These are phyloP conservation scores for Drosophila colorata DNA, from an alignment of 2,888 invertebrate genomes.

Conservation along the genomic window DNA sequence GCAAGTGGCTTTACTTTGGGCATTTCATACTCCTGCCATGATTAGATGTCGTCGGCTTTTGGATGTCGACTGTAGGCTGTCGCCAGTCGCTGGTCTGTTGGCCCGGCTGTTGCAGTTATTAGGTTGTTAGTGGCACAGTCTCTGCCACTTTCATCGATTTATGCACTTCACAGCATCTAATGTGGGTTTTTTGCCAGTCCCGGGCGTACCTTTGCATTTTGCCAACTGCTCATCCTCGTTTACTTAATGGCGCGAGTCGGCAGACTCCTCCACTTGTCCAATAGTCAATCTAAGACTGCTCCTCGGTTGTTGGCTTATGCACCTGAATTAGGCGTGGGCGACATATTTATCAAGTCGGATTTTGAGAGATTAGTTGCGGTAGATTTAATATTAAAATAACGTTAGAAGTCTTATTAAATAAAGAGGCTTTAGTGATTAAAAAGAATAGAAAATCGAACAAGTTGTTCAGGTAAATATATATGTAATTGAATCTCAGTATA, in stretches of 20 bases:
- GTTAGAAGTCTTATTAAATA: too few species aligned
- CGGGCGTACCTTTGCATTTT: constrained; percentile 23
- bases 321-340: constrained; percentile 4
- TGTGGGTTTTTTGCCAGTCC: constrained; percentile 40
- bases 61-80: constrained; percentile 17
- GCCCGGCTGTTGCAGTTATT: constrained; percentile 72
- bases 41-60: constrained; percentile 75
- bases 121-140: constrained; percentile 82
- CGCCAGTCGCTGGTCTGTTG: constrained; percentile 25
- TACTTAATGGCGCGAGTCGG: constrained; percentile 65
- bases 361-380: too few species aligned
- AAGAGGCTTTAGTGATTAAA: too few species aligned
- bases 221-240: constrained; percentile 45
- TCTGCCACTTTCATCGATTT: constrained; percentile 82
- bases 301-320: constrained; percentile 5
- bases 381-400: too few species aligned
- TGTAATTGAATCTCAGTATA: too few species aligned
- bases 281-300: neutral
- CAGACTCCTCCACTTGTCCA: constrained; percentile 24
- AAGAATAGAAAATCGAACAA: too few species aligned
- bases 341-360: too few species aligned
- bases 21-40: constrained; percentile 64
- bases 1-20: constrained; percentile 80
- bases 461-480: too few species aligned
- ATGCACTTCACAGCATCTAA: constrained; percentile 78